Conservation (phyloP, 30 jellyfish, hydroid and myxozoan species). For the Aurelia sp. region DNA sequence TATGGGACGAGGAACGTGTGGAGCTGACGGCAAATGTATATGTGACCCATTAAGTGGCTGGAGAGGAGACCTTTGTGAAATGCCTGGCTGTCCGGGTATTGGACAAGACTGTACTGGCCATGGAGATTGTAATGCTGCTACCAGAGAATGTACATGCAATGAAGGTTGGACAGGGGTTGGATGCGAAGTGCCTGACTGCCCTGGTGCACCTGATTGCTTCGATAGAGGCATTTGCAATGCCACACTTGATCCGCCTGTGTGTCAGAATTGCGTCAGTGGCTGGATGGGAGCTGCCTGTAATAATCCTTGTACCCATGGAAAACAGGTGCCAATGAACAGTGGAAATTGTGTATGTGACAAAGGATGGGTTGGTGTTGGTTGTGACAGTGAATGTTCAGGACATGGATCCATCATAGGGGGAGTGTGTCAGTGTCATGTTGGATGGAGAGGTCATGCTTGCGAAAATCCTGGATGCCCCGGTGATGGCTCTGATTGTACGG, state of each 20-base stretch:
- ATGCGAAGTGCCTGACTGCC: conserved; percentile 72
- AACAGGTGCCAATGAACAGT: conserved; percentile 68
- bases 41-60: conserved; percentile 75
- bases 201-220: conserved; percentile 76
- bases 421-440: conserved; percentile 52
- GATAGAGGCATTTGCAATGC: conserved; percentile 64
- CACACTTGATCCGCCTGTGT: conserved; percentile 54
- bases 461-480: conserved; percentile 86
- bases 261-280: conserved; percentile 53
- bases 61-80: conserved; percentile 71
- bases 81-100: conserved; percentile 78
- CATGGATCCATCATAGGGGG: conserved; percentile 58
- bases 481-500: conserved; percentile 66
- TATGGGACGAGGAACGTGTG: conserved; percentile 66
- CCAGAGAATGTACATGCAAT: conserved; percentile 58
- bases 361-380: conserved; percentile 80
- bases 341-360: conserved; percentile 61
- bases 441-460: conserved; percentile 77
- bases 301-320: conserved; percentile 61
- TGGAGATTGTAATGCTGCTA: conserved; percentile 80
- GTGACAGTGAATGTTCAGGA: conserved; percentile 76
- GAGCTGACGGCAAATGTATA: conserved; percentile 34
- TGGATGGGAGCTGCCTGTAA: conserved; percentile 85
- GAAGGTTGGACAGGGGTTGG: conserved; percentile 79
- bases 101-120: conserved; percentile 75